A percentile compares a stretch with the other conserved stretches of the same genome.
phyloP scores from a whole-genome alignment of 2,113 vertebrate genomes.

The Phycodurus eques region DNA sequence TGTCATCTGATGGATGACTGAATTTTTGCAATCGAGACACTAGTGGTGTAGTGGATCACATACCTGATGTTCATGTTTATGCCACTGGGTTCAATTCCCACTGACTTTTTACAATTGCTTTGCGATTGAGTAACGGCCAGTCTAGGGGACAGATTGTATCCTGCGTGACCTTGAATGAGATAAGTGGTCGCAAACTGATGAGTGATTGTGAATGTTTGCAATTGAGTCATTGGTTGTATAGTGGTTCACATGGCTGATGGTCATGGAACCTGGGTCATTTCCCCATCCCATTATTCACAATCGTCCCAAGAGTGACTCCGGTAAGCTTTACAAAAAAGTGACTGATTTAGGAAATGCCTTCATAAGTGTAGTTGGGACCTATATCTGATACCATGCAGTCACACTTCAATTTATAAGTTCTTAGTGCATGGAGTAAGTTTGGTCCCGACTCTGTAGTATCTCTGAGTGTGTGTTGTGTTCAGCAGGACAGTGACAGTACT shows the following conservation, averaged over 20 bases:
- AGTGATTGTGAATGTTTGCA: background rate
- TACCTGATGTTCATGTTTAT: background rate
- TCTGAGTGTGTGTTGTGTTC: conserved; percentile 40
- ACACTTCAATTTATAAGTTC: background rate
- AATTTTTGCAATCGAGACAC: background rate
- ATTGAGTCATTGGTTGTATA: background rate
- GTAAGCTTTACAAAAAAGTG: background rate
- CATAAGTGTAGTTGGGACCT: background rate
- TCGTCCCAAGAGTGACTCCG: background rate
- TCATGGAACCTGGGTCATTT: background rate
- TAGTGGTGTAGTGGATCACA: too few species aligned
- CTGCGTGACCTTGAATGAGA: background rate
- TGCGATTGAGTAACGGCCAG: too few species aligned
- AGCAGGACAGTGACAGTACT: conserved; percentile 63
- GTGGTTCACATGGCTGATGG: background rate
- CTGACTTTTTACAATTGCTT: too few species aligned
- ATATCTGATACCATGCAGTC: background rate
- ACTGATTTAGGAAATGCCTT: background rate
- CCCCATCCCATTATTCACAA: background rate
- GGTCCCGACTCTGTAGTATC: conserved; percentile 29
- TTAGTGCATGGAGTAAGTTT: background rate
- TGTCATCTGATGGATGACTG: too few species aligned
- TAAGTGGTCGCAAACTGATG: too few species aligned
- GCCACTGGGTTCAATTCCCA: background rate
- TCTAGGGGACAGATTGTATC: background rate